phyloP scores from a whole-genome alignment of 1,140 invertebrate species.

The Antheraea mylitta region DNA sequence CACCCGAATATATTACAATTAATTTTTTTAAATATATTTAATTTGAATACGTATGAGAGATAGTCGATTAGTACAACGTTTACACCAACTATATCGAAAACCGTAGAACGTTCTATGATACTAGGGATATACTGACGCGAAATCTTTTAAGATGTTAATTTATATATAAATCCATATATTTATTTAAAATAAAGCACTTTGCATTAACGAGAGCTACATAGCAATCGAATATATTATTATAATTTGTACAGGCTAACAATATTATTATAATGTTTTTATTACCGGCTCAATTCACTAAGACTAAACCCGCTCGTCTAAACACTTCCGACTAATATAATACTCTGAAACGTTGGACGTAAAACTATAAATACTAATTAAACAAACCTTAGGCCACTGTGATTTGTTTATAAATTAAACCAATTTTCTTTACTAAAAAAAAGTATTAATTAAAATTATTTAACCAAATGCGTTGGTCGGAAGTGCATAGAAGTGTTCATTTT shows the following conservation, averaged over 20 bases:
- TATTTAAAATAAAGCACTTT: slow-evolving; percentile 47
- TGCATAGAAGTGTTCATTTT: background rate
- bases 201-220: slow-evolving; percentile 36
- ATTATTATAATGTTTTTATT: slow-evolving; percentile 10
- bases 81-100: slow-evolving; percentile 6
- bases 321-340: slow-evolving; percentile 34
- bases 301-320: slow-evolving; percentile 22
- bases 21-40: slow-evolving; percentile 16
- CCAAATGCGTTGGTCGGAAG: background rate
- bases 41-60: background rate
- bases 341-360: slow-evolving; percentile 14
- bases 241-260: slow-evolving; percentile 51
- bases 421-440: background rate
- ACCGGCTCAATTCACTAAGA: slow-evolving; percentile 25
- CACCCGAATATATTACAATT: slow-evolving; percentile 22
- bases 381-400: slow-evolving; percentile 25
- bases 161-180: slow-evolving; percentile 4
- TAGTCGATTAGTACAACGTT: slow-evolving; percentile 1
- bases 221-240: slow-evolving; percentile 46
- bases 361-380: background rate
- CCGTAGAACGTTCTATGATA: slow-evolving; percentile 6
- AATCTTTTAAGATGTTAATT: background rate
- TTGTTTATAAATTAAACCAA: slow-evolving; percentile 1
- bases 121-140: background rate
- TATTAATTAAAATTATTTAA: background rate